phyloP scores from a whole-genome alignment of 1,140 invertebrate species.

The Rhagoletis pomonella region DNA sequence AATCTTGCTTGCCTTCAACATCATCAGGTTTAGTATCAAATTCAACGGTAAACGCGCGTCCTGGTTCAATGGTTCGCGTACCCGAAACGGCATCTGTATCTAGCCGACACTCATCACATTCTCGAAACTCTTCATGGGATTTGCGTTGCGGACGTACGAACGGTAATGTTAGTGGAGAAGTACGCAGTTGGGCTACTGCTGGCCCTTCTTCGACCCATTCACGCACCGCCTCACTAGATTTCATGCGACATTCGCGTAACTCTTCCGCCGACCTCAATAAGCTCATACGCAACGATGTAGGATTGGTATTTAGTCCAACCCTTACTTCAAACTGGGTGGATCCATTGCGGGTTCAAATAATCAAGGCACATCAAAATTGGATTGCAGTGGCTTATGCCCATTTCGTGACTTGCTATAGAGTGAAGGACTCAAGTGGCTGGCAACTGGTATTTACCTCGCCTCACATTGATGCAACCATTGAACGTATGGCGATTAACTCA shows the following conservation, averaged over 20 bases:
- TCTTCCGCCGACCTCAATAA: conserved; percentile 87
- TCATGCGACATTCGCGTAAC: conserved; percentile 84
- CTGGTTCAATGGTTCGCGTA: conserved; percentile 77
- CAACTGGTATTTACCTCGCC: conserved; percentile 95
- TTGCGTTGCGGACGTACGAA: conserved; percentile 76
- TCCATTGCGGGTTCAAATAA: conserved; percentile 91
- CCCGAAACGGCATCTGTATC: conserved; percentile 70
- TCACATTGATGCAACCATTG: conserved; percentile 91
- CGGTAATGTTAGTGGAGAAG: conserved; percentile 59
- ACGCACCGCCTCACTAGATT: conserved; percentile 86
- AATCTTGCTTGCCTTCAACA: conserved; percentile 59
- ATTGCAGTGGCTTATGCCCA: conserved; percentile 97
- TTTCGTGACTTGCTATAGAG: conserved; percentile 94
- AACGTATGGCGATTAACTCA: conserved; percentile 94
- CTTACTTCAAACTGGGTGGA: conserved; percentile 84
- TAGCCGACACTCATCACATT: conserved; percentile 75
- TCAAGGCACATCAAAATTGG: conserved; percentile 98
- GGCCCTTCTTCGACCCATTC: conserved; percentile 79
- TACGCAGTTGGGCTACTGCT: conserved; percentile 62
- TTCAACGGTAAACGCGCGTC: conserved; percentile 62
- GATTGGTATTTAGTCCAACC: conserved; percentile 79
- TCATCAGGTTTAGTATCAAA: conserved; percentile 55
- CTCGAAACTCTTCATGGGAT: conserved; percentile 87
- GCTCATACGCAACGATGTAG: conserved; percentile 82
- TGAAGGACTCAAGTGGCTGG: conserved; percentile 97